Conservation (phyloP, 2,113 vertebrate genomes). For the Mirounga angustirostris region DNA sequence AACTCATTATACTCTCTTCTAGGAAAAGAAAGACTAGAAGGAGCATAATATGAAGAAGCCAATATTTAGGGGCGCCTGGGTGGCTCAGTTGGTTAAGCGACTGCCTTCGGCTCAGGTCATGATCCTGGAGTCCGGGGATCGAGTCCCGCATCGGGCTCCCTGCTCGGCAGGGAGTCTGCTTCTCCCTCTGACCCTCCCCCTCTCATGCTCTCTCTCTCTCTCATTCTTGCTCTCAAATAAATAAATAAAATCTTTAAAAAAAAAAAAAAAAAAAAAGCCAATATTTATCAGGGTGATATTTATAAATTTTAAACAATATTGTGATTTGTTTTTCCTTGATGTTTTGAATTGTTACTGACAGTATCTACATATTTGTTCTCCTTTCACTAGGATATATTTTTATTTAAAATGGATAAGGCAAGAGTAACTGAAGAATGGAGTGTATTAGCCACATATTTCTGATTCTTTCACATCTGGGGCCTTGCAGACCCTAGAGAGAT, state of each 20-base stretch:
- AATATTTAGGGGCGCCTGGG: too few relatives aligned
- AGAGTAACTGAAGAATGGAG: background rate
- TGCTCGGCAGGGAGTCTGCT: too few relatives aligned
- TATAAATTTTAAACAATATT: background rate
- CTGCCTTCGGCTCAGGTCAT: too few relatives aligned
- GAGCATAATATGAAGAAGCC: background rate
- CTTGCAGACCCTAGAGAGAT: background rate
- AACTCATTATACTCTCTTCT: background rate
- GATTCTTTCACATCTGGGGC: background rate
- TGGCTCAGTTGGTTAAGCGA: too few relatives aligned
- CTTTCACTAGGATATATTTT: background rate
- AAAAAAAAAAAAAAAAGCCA: too few relatives aligned
- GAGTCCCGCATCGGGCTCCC: too few relatives aligned
- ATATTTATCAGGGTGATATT: background rate
- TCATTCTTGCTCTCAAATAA: too few relatives aligned
- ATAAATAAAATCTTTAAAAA: too few relatives aligned
- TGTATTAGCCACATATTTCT: background rate
- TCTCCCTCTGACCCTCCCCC: too few relatives aligned
- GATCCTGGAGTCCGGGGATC: too few relatives aligned
- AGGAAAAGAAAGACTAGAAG: background rate
- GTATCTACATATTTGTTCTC: background rate
- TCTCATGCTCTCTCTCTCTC: too few relatives aligned
- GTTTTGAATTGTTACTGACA: background rate
- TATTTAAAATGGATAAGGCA: background rate
- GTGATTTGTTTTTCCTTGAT: background rate